Evolutionary conservation across 2,888 invertebrate species (phyloP), one percentile per base, ranked within the genome.

Genomic region (Folsomia candida): DNA sequence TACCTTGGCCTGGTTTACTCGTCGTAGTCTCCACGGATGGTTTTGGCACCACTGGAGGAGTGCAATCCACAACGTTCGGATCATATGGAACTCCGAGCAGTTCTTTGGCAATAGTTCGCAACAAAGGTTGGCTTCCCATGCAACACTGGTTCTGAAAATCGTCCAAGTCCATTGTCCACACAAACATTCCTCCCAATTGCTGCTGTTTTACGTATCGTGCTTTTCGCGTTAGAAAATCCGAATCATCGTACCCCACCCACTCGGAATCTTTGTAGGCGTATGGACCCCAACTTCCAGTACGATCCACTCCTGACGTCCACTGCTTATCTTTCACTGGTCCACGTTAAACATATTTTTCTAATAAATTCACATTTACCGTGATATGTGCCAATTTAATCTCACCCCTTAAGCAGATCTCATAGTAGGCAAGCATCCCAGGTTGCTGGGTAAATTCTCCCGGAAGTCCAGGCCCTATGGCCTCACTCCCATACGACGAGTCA

Each of bases 221-320:
- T 88, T 90, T 83, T 58, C 81, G 76, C 2, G 74, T 68, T 0
- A 79, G 61, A 58, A 74, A 76, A 24, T 76, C 78, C 0, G 73
- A 47, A 83, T 94, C 92, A 81, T 96, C 96, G 81, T 89, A 96
- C 57, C 94, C 91, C 51, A 94, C 93, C 93, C 95, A 95, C 81
- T 95, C 94, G 80, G 92, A 89, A 58, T 88, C 88, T 9, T 87
- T 86, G 83, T 90, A 89, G 0, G 94, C 89, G 81, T 90, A 93
- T 0, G 94, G 93, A 1, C 90, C 91, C 47, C 88, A 87, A 0
- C 86, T 37, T 37, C 37, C 37, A 37, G 37, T 37, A 14, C 37
- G 37, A 37, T 37, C 37, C 6, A 9, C 4, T 37, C 14, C 14
- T 37, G 37, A 9, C 14, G 37, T 37, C 37, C 37, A 37, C 37